Conservation (phyloP, 2,888 invertebrate species). For the Philopedon plagiatum region DNA sequence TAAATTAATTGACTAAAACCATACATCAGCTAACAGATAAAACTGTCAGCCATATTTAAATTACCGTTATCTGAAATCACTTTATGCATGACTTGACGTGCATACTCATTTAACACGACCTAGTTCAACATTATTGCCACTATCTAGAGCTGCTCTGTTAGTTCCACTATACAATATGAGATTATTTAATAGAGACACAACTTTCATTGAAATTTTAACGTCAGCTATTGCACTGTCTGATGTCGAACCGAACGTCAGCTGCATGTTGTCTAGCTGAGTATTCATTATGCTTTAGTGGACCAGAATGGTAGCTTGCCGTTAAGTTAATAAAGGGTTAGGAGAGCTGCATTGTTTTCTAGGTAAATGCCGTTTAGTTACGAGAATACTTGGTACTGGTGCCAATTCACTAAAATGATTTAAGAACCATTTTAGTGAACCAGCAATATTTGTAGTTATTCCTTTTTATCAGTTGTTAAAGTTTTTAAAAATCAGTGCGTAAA, state of each 20-base stretch:
- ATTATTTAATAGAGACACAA: not conserved
- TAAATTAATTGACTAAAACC: no score
- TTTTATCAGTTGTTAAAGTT: no score
- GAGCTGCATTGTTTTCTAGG: no score
- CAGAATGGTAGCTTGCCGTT: not conserved
- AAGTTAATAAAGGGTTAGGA: no score
- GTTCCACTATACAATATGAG: not conserved
- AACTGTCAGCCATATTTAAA: no score
- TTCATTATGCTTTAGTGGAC: not conserved
- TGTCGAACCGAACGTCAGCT: not conserved
- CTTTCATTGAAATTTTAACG: constrained; percentile 8
- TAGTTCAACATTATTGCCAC: constrained; percentile 18
- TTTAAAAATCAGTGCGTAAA: no score
- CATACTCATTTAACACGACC: constrained; percentile 8
- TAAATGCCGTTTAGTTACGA: no score
- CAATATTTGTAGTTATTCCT: no score
- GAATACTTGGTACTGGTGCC: no score
- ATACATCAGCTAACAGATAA: no score
- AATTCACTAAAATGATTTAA: no score
- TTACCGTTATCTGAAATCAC: not conserved
- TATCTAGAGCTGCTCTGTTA: not conserved
- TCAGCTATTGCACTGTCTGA: not conserved
- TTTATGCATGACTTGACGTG: constrained; percentile 4
- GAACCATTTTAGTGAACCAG: no score
- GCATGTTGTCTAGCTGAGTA: not conserved